A percentile compares a stretch with the other conserved stretches of the same genome.
Conservation (phyloP, 2,888 invertebrate species). For the Ferrisia virgata region DNA sequence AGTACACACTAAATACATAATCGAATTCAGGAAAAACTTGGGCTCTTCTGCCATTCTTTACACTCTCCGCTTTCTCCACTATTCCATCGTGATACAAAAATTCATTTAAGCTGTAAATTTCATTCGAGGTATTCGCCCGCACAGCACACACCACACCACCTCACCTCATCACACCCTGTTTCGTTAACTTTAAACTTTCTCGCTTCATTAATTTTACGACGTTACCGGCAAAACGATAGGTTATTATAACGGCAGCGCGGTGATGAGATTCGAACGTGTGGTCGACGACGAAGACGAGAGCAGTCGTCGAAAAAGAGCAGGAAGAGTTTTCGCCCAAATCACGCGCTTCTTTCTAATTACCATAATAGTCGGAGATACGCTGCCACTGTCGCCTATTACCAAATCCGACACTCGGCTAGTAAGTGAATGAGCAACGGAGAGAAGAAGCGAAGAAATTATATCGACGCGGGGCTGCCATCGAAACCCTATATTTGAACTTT, state of each 20-base stretch:
- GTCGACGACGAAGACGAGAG: neutral
- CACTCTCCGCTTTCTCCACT: too few relatives aligned
- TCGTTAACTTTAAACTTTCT: neutral
- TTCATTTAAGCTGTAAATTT: neutral
- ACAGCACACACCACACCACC: neutral
- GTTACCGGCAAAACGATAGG: neutral
- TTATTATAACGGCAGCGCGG: too few relatives aligned
- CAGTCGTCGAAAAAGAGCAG: neutral
- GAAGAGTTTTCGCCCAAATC: neutral
- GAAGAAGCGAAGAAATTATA: too few relatives aligned
- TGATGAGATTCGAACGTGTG: neutral
- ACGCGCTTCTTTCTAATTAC: slow-evolving; percentile 17
- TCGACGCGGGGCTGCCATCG: too few relatives aligned
- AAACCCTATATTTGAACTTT: too few relatives aligned
- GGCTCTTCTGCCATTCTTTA: too few relatives aligned
- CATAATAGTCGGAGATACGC: neutral
- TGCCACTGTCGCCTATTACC: neutral
- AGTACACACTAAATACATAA: too few relatives aligned
- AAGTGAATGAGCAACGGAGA: too few relatives aligned
- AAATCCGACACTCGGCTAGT: too few relatives aligned
- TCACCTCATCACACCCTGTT: too few relatives aligned
- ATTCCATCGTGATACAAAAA: neutral
- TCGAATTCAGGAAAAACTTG: too few relatives aligned
- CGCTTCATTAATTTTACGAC: neutral
- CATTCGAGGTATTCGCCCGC: neutral